Conservation (phyloP, 53 echinoderm and acorn worm genomes). For the Paelopatides confundens region DNA sequence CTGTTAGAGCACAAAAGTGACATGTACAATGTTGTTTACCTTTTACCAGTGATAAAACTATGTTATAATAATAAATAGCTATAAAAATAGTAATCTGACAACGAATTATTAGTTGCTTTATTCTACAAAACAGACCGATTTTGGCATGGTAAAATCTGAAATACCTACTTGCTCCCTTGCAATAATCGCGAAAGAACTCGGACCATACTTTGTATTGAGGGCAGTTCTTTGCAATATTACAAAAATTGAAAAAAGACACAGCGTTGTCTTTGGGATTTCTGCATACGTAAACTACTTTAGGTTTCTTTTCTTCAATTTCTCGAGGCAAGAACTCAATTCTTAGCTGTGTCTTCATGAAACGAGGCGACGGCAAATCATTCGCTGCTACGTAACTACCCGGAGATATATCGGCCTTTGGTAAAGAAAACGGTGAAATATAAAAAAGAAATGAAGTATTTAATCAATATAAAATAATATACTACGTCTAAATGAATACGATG, state of each 20-base stretch:
- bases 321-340: conserved; percentile 67
- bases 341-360: conserved; percentile 86
- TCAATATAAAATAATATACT: too few species aligned
- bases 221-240: conserved; percentile 37
- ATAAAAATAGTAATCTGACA: too few species aligned
- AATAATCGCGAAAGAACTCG: conserved; percentile 54
- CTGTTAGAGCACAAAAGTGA: too few species aligned
- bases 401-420: not conserved
- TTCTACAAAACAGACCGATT: not conserved
- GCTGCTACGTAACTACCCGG: not conserved
- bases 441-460: too few species aligned
- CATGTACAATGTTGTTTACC: too few species aligned
- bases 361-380: conserved; percentile 35
- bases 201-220: conserved; percentile 66
- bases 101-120: too few species aligned
- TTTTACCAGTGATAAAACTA: too few species aligned
- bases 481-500: too few species aligned
- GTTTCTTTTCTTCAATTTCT: conserved; percentile 73
- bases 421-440: not conserved
- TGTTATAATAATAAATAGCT: too few species aligned
- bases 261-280: conserved; percentile 74
- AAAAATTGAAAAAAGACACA: conserved; percentile 71
- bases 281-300: conserved; percentile 65
- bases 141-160: not conserved
- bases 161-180: conserved; percentile 57